Base-by-base conservation (phyloP, 2,113 vertebrate species). In the Zeus faber region DNA sequence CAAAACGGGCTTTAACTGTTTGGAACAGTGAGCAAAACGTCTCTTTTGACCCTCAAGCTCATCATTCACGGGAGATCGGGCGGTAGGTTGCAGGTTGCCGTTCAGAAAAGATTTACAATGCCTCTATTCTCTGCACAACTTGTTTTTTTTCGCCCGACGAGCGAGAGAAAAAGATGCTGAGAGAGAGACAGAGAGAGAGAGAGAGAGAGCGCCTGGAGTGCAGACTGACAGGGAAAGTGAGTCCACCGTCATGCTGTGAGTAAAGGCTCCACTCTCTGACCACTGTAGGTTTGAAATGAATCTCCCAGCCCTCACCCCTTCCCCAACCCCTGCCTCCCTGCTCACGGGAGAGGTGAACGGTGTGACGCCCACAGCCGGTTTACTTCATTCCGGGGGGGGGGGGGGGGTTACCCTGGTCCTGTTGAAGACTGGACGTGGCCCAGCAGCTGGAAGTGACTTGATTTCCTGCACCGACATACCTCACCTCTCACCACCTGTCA, bases 401-500 rank as follows among this genome's bases (percentile, higher is more conserved):
- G 35, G 14, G 10, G 11, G 22, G 35, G 25, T 8, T 8, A 21
- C 6, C 9, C 49, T 18, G 26, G 16, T 49, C 29, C 23, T 16
- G 37, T 29, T 7, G 24, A 23, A 35, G 27, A 21, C 48, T 35
- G 49, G 58, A 58, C 17, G 3, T 13, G 51, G 8, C 45, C 47
- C 43, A 9, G 43, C 54, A 62, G 37, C 63, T 27, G 58, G 39
- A 65, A 43, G 39, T 23, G 43, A 56, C 24, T 31, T 25, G 65
- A 44, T 11, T 26, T 4, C 33, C 49, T 63, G 50, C 29, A 16
- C 23, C 25, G 50, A 33, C 51, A 65, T 54, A 61, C 62, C 56
- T 50, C 9, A 54, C 55, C 59, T 67, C 35, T 65, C 58, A 50
- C 22, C 66, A 62, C 56, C 49, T 75, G 67, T 67, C 63, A 45